These are phyloP conservation scores for Amphiprion percula DNA, from an alignment of 2,113 vertebrate species.

Conservation along the genomic window DNA sequence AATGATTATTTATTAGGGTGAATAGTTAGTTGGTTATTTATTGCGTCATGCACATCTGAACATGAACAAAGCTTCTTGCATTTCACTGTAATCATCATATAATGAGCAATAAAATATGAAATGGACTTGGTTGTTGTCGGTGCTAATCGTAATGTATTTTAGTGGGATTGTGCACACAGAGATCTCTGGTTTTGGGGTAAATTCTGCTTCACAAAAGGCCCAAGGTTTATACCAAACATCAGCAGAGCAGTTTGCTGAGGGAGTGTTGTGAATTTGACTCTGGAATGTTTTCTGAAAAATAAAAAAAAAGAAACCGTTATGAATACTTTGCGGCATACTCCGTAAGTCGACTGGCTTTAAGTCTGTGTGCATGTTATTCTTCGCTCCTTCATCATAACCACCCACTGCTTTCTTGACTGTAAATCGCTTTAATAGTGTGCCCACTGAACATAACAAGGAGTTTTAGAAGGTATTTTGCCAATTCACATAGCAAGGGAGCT, in stretches of 20 bases:
- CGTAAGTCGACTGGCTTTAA: neutral
- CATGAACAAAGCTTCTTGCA: neutral
- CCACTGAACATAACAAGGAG: neutral
- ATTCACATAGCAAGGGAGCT: constrained; percentile 14
- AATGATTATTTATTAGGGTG: constrained; percentile 59
- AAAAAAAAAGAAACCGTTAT: neutral
- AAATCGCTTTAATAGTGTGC: neutral
- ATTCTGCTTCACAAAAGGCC: too few relatives aligned
- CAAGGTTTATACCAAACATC: too few relatives aligned
- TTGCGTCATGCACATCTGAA: neutral
- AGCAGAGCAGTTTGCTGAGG: too few relatives aligned
- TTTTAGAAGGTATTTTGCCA: neutral
- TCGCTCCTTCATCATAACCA: neutral
- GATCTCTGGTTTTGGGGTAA: too few relatives aligned
- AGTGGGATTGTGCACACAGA: too few relatives aligned
- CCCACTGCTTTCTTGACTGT: neutral
- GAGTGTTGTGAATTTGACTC: too few relatives aligned
- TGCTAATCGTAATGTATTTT: neutral
- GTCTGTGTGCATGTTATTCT: neutral
- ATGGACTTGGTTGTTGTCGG: neutral
- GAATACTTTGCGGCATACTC: neutral
- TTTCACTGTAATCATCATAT: too few relatives aligned
- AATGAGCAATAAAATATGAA: neutral
- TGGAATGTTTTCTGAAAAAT: too few relatives aligned
- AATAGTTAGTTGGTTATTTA: constrained; percentile 32